phyloP scores from a whole-genome alignment of 2,113 vertebrate genomes.

The Proterorhinus semilunaris region DNA sequence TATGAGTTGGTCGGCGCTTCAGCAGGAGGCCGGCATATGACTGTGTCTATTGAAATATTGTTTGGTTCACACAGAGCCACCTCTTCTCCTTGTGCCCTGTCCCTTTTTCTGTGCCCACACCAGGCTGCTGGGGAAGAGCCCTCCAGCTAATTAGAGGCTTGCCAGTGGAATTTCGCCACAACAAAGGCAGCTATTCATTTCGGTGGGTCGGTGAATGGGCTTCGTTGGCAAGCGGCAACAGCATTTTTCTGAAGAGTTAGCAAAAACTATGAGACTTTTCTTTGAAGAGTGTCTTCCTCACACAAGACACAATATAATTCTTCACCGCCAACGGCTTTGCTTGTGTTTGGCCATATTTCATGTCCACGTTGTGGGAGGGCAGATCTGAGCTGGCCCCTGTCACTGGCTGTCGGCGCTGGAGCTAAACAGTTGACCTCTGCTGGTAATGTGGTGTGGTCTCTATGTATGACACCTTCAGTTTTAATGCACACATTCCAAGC shows the following conservation, averaged over 20 bases:
- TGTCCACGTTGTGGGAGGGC: constrained; percentile 3
- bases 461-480: constrained; percentile 13
- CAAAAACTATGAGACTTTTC: constrained; percentile 42
- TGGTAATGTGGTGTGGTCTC: constrained; percentile 20
- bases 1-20: constrained; percentile 23
- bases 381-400: constrained; percentile 15
- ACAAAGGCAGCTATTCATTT: constrained; percentile 69
- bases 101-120: constrained; percentile 31
- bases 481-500: not conserved
- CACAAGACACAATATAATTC: constrained; percentile 12
- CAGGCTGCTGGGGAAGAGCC: constrained; percentile 48
- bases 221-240: constrained; percentile 35
- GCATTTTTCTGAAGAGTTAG: constrained; percentile 43
- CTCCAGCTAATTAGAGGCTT: constrained; percentile 63
- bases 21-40: constrained; percentile 29
- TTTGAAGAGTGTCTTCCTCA: constrained; percentile 46
- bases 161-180: constrained; percentile 58
- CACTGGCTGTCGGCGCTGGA: constrained; percentile 13
- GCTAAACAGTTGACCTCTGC: constrained; percentile 25
- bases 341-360: constrained; percentile 25
- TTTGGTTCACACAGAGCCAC: constrained; percentile 17
- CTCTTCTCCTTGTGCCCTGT: constrained; percentile 21
- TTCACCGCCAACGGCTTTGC: not conserved
- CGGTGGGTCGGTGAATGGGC: constrained; percentile 41
- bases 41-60: constrained; percentile 25